These are phyloP conservation scores for Gnathonemus echidnorhynchus DNA, from an alignment of 2,113 vertebrate species.

Conservation along the genomic window DNA sequence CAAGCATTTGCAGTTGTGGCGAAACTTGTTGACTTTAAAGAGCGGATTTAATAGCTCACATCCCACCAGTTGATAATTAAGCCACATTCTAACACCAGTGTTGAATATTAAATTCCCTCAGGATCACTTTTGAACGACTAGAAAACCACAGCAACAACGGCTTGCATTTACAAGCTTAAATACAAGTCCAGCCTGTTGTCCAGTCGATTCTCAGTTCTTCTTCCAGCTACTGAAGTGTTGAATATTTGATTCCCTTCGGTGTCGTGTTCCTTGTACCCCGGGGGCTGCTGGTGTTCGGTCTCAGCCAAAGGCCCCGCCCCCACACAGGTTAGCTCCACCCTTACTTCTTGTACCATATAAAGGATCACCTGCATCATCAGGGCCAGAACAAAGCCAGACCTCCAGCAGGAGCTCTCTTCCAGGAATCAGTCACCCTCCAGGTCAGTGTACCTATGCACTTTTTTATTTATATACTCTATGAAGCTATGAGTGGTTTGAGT, in stretches of 20 bases:
- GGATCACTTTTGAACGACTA: not conserved
- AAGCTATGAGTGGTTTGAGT: not conserved
- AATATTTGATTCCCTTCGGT: conserved; percentile 18
- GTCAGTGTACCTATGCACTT: not conserved
- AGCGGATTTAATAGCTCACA: not conserved
- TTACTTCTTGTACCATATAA: not conserved
- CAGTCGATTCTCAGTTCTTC: not conserved
- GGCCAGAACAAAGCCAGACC: not conserved
- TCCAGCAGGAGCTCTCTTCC: not conserved
- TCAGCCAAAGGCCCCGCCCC: not conserved
- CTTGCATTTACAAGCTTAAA: not conserved
- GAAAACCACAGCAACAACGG: not conserved
- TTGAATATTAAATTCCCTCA: not conserved
- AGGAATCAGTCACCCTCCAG: not conserved
- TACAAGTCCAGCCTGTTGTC: not conserved
- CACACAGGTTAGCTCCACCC: not conserved
- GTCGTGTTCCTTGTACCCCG: not conserved
- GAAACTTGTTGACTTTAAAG: not conserved
- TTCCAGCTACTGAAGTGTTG: not conserved
- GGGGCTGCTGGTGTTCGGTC: not conserved
- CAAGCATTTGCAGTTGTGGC: not conserved
- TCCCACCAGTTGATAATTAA: not conserved
- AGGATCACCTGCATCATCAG: not conserved
- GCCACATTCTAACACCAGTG: not conserved
- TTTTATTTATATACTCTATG: not conserved